Base-by-base conservation (phyloP, 2,888 invertebrate genomes). In the Drosophila bunnanda region DNA sequence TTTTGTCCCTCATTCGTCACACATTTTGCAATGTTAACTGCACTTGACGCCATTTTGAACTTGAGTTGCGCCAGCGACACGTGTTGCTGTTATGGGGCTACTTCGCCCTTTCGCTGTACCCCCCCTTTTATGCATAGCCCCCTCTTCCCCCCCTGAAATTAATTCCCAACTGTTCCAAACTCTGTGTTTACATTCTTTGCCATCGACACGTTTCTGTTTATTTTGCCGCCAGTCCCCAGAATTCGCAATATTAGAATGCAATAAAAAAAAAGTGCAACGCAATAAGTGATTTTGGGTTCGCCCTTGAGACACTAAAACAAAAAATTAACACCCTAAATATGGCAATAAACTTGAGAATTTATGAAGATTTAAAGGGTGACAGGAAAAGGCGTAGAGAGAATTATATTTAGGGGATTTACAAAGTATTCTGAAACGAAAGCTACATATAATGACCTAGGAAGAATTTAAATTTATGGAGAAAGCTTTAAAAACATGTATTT, bases 1-100 rank as follows among this genome's bases (percentile, higher is more conserved):
- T 52, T 39, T 12, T 32, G 15, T 20, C 44, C 17, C 22, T 43
- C 65, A 73, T 86, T 83, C 67, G 76, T 39, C 52, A 74, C 44
- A 74, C 48, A 34, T 55, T 61, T 54, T 48, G 43, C 46, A 76
- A 41, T 68, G 46, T 66, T 60, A 62, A 77, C 64, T 64, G 70
- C 83, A 69, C 66, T 78, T 58, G 68, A 15, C 68, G 73, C 80
- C 80, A 80, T 78, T 71, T 72, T 84, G 82, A 85, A 88, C 82
- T 86, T 88, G 80, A 82, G 74, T 36, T 53, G 57, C 46, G 30
- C 56, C 70, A 74, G 52, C 66, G 83, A 85, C 88, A 88, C 86
- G 80, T 85, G 82, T 73, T 57, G 54, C 39, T 39, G 64, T 60
- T 44, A 59, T 34, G 44, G 20, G 50, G 43, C 58, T n/a, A 10